Conservation (phyloP, 2,113 vertebrate genomes). For the Tylochromis polylepis region DNA sequence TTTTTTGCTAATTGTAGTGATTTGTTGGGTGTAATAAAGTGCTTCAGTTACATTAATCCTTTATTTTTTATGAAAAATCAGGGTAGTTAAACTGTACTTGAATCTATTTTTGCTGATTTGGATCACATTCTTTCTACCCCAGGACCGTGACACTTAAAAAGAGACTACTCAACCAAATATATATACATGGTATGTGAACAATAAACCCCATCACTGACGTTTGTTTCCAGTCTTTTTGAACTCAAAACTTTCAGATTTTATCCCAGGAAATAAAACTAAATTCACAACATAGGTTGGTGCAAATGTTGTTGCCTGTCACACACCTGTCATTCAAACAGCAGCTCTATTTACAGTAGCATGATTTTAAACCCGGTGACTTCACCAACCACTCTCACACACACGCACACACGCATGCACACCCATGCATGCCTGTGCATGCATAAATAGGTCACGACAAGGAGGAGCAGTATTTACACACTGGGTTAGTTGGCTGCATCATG, state of each 20-base stretch:
- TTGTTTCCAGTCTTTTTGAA: background rate
- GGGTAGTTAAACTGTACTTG: background rate
- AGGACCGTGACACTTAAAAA: background rate
- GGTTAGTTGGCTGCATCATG: background rate
- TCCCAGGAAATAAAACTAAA: background rate
- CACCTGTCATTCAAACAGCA: constrained; percentile 20
- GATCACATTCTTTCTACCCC: background rate
- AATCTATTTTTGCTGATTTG: background rate
- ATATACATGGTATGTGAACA: background rate
- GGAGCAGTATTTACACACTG: constrained; percentile 24
- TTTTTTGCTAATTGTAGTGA: background rate
- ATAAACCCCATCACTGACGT: background rate
- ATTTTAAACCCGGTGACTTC: constrained; percentile 38
- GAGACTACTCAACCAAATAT: background rate
- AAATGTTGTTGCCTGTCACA: background rate
- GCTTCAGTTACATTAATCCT: background rate
- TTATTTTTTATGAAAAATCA: background rate
- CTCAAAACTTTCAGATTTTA: background rate
- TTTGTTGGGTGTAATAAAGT: background rate
- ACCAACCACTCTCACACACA: background rate
- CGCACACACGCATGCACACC: background rate
- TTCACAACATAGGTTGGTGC: background rate
- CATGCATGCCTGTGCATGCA: background rate
- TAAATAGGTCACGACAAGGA: background rate
- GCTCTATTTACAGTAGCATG: constrained; percentile 4